A percentile compares a stretch with the other conserved stretches of the same genome.
Evolutionary conservation across 2,797 vertebrate species (phyloP).

Genomic region (Lepilemur septentrionalis): DNA sequence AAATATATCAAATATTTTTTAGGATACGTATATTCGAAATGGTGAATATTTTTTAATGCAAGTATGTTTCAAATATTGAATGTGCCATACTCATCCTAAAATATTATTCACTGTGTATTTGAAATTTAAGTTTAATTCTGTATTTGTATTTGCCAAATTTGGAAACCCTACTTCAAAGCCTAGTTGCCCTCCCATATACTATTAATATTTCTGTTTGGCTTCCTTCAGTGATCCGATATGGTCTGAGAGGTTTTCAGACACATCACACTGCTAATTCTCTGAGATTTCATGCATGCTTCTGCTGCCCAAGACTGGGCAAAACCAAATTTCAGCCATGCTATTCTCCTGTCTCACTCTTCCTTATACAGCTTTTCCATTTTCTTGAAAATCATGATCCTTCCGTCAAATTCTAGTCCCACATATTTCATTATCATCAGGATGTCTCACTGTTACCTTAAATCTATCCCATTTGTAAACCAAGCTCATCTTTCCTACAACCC

Average conservation of each 20-base stretch:
- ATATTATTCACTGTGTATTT: not conserved
- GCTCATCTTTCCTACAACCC: not conserved
- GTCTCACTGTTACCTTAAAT: not conserved
- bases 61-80: not conserved
- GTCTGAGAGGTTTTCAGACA: not conserved
- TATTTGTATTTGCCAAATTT: conserved; percentile 30
- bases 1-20: not conserved
- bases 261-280: not conserved
- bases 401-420: not conserved
- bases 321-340: not conserved
- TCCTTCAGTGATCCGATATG: not conserved
- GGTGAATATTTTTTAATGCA: not conserved
- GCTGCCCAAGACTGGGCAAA: not conserved
- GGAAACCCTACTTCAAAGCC: not conserved
- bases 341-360: not conserved
- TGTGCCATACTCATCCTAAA: not conserved
- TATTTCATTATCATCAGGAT: not conserved
- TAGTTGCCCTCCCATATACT: not conserved
- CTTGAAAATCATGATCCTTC: not conserved
- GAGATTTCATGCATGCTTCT: not conserved
- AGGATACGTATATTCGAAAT: not conserved
- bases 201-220: not conserved
- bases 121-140: not conserved
- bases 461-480: not conserved
- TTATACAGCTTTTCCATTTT: not conserved